Conservation (phyloP, 2,888 invertebrate species). For the Unio delphinus region DNA sequence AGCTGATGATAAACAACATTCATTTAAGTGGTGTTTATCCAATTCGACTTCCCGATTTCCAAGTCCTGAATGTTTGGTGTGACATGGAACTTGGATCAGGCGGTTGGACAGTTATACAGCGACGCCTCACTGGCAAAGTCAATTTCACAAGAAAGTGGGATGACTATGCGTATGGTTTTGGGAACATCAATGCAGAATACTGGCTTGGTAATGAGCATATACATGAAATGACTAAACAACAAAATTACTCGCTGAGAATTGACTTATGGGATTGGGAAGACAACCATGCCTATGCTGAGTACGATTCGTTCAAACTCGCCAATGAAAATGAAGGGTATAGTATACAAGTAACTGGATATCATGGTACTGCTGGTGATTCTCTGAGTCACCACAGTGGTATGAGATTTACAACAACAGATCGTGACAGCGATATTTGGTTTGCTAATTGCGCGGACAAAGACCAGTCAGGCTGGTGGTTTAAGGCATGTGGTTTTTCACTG, state of each 20-base stretch:
- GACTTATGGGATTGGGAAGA: conserved; percentile 90
- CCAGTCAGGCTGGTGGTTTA: conserved; percentile 64
- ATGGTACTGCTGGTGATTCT: conserved; percentile 88
- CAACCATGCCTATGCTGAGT: conserved; percentile 83
- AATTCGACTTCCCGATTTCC: conserved; percentile 74
- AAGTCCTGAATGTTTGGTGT: conserved; percentile 84
- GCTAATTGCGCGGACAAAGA: conserved; percentile 58
- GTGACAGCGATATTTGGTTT: conserved; percentile 82
- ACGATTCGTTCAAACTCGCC: conserved; percentile 81
- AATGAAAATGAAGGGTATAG: conserved; percentile 81
- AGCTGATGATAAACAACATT: conserved; percentile 74
- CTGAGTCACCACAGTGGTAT: conserved; percentile 89
- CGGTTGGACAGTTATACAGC: conserved; percentile 84
- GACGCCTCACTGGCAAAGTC: conserved; percentile 82
- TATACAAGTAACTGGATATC: conserved; percentile 81
- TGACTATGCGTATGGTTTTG: conserved; percentile 87
- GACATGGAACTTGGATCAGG: conserved; percentile 73
- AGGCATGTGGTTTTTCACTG: conserved; percentile 55
- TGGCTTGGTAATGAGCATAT: conserved; percentile 91
- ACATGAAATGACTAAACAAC: conserved; percentile 79
- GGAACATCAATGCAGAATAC: conserved; percentile 81
- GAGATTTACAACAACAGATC: conserved; percentile 91
- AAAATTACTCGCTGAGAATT: conserved; percentile 77
- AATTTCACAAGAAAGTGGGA: conserved; percentile 89
- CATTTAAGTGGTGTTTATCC: conserved; percentile 83